A percentile compares a stretch with the other conserved stretches of the same genome.
phyloP scores from a whole-genome alignment of 2,797 vertebrate genomes.

The Caiman crocodilus region DNA sequence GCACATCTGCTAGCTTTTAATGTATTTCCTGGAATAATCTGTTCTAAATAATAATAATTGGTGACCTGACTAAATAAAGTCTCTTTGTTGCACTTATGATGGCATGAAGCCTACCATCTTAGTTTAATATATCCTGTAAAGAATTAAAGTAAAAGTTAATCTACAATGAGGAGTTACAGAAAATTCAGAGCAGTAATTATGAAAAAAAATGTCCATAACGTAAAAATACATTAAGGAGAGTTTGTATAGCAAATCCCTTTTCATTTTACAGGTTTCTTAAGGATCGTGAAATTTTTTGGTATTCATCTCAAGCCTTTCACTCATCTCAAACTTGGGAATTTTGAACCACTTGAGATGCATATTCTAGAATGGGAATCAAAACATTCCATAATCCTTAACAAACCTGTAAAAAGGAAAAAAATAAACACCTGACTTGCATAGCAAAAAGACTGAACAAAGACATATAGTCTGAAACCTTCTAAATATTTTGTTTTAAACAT shows the following conservation, averaged over 20 bases:
- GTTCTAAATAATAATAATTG: constrained; percentile 77
- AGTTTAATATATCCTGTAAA: constrained; percentile 48
- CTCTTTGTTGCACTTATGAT: constrained; percentile 66
- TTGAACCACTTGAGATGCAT: constrained; percentile 70
- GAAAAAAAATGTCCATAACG: constrained; percentile 24
- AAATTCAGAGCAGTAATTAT: constrained; percentile 48
- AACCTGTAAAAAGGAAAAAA: constrained; percentile 76
- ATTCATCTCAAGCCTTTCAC: constrained; percentile 59
- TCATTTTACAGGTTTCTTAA: constrained; percentile 68
- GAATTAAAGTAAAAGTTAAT: constrained; percentile 55
- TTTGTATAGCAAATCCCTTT: constrained; percentile 39
- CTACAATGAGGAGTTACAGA: constrained; percentile 22
- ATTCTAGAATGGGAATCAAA: constrained; percentile 67
- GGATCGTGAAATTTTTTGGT: constrained; percentile 58
- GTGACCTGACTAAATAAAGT: constrained; percentile 78
- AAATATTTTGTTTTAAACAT: constrained; percentile 61
- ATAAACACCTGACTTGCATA: constrained; percentile 69
- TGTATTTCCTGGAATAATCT: constrained; percentile 78
- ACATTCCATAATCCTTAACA: constrained; percentile 67
- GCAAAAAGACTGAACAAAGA: constrained; percentile 37
- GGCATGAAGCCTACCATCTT: constrained; percentile 51
- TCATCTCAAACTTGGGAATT: constrained; percentile 66
- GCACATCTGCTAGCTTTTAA: constrained; percentile 71
- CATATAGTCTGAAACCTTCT: constrained; percentile 50
- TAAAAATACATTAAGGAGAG: constrained; percentile 48